Base-by-base conservation (phyloP, 2,797 vertebrate species). In the Gadopsis bispinosus region DNA sequence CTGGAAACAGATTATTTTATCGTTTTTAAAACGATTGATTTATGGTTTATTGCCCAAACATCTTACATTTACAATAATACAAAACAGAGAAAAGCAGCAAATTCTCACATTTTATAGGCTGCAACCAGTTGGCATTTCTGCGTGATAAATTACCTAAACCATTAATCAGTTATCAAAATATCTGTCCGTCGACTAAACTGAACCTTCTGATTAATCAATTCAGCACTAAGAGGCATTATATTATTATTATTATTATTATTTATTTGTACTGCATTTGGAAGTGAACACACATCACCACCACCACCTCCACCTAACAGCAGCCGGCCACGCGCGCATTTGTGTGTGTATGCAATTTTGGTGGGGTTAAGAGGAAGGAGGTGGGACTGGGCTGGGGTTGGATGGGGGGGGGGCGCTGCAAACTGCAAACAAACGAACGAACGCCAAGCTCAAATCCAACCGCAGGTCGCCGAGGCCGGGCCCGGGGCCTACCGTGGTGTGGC, bases 361-460 rank as follows among this genome's bases (percentile, higher is more conserved):
- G 85, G 63, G 77, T 88, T 85, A 72, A 83, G 81, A 68, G 77
- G 69, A 83, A 72, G 69, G 80, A 61, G 77, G 84, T 58, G 78
- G 76, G 77, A 31, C 48, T 62, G 60, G 58, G 71, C 62, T 53
- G 71, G 14, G 37, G 55, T 26, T 35, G 51, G 11, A 5, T 8
- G 78, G 78, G 75, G 73, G 60, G 20, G 22, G 47, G 50, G 37
- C 10, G 37, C 10, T 39, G 61, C 58, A 77, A 75, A 74, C 64
- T 78, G 76, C 83, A 89, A 87, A 89, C 83, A 88, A 88, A 83
- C 73, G 70, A 85, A 87, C 45, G 85, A 94, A 95, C 90, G 91
- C 90, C 94, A 95, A 95, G 93, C 94, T 94, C 91, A 95, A 94
- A 94, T 91, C 70, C 90, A 94, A 91, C 77, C 81, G 80, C 85